Evolutionary conservation across 2,888 invertebrate genomes (phyloP), one percentile per base, ranked within the genome.

Genomic region (Melieria crassipennis): DNA sequence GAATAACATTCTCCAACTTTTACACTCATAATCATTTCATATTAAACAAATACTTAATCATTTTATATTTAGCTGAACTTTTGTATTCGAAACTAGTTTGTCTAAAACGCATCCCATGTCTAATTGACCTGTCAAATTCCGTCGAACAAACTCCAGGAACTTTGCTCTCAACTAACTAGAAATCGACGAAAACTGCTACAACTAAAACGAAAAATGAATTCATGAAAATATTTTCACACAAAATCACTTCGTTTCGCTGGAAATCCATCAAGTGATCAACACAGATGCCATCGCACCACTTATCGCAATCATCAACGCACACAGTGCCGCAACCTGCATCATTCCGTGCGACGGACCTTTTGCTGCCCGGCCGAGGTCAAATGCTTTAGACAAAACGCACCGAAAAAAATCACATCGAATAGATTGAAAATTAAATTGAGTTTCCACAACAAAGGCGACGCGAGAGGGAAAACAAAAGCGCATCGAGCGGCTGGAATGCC

Each of bases 191-290:
- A 30, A 30, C 30, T 30, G 30, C 30, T 30, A 30, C 30, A 3
- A 30, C 30, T 30, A 57, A 58, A 47, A 52, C 9, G 30, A 61
- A 61, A 52, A 61, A 11, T 4, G 6, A 16, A 61, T 61, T 68
- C 57, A 50, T 48, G 46, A 42, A n/a, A n/a, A 50, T 45, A 57
- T 62, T 62, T 64, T 57, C 63, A 63, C 67, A 64, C 56, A 65
- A 70, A 65, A 61, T 46, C 56, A 70, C n/a, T 46, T 56, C 61
- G n/a, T 57, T 67, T 71, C 71, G 42, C 42, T 71, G 64, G 67
- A 71, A 71, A 71, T 71, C 64, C 63, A 71, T 71, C 71, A 71
- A 71, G 46, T 47, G 63, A 67, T 71, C 71, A 67, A 67, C 66
- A 55, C 47, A 65, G 30, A 69, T 50, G 16, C 47, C 13, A 13